phyloP scores from a whole-genome alignment of 2,113 vertebrate genomes.

The Amblyopsis rosae region DNA sequence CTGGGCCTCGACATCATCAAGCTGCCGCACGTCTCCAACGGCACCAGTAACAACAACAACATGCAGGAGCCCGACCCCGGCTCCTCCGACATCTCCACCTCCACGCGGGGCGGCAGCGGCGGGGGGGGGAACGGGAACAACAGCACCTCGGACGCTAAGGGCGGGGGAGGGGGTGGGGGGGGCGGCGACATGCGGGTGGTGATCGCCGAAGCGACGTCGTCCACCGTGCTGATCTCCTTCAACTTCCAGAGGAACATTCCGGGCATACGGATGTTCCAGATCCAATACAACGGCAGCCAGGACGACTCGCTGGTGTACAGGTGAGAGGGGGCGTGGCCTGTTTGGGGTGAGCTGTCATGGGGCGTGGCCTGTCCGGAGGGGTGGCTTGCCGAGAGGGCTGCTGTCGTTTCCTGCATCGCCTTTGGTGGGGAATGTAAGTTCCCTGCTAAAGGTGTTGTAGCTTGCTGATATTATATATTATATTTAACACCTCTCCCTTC shows the following conservation, averaged over 20 bases:
- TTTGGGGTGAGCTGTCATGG: too few relatives aligned
- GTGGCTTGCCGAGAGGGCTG: too few relatives aligned
- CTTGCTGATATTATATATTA: too few relatives aligned
- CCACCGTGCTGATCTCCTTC: constrained; percentile 94
- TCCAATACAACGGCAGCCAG: constrained; percentile 97
- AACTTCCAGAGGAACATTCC: constrained; percentile 99
- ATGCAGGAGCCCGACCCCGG: constrained; percentile 95
- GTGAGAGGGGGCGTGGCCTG: constrained; percentile 72
- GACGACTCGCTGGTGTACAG: constrained; percentile 99
- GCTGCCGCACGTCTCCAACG: constrained; percentile 95
- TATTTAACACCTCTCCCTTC: too few relatives aligned
- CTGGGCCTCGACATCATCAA: constrained; percentile 94
- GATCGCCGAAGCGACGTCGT: constrained; percentile 92
- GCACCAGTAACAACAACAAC: constrained; percentile 96
- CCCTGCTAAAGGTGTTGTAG: too few relatives aligned
- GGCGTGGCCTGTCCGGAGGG: too few relatives aligned
- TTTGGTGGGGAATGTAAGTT: too few relatives aligned
- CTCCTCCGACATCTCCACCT: constrained; percentile 96
- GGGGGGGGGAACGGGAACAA: constrained; percentile 80
- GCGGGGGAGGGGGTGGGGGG: constrained; percentile 77
- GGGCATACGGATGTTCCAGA: constrained; percentile 99
- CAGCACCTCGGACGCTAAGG: constrained; percentile 88
- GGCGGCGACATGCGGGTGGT: constrained; percentile 92
- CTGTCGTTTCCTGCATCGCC: too few relatives aligned
- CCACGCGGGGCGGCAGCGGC: constrained; percentile 86